Conservation (phyloP, 2,797 vertebrate genomes). For the Lutjanus argentimaculatus region DNA sequence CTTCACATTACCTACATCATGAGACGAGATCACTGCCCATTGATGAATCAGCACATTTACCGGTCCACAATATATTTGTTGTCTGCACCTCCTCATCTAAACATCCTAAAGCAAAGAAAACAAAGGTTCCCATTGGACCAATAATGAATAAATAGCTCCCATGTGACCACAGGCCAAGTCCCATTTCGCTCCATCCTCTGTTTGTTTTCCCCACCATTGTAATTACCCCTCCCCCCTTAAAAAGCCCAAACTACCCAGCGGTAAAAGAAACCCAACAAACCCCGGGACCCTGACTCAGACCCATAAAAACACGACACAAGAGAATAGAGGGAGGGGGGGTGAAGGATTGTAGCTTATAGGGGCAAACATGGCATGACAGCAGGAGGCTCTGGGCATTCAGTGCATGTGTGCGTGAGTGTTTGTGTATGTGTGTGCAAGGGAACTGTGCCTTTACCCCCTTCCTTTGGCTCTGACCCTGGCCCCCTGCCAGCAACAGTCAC, state of each 20-base stretch:
- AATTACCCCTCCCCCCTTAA: constrained; percentile 75
- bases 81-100: constrained; percentile 70
- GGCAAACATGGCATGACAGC: constrained; percentile 65
- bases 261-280: constrained; percentile 82
- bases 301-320: constrained; percentile 78
- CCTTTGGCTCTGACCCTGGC: constrained; percentile 76
- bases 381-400: constrained; percentile 57
- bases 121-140: constrained; percentile 77
- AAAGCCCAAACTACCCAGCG: constrained; percentile 72
- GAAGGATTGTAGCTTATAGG: constrained; percentile 67
- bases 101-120: constrained; percentile 78
- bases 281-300: constrained; percentile 77
- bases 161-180: constrained; percentile 79
- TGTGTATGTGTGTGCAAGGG: constrained; percentile 29
- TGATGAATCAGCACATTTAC: constrained; percentile 72
- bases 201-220: constrained; percentile 85
- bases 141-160: constrained; percentile 84
- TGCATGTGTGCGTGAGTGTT: constrained; percentile 29
- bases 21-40: constrained; percentile 7
- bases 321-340: constrained; percentile 39
- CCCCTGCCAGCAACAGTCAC: constrained; percentile 85
- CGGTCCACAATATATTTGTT: constrained; percentile 54
- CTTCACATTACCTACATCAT: constrained; percentile 35
- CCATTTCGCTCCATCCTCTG: constrained; percentile 78
- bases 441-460: constrained; percentile 65